A percentile compares a stretch with the other conserved stretches of the same genome.
phyloP scores from a whole-genome alignment of 2,113 vertebrate species.

The Picathartes gymnocephalus region DNA sequence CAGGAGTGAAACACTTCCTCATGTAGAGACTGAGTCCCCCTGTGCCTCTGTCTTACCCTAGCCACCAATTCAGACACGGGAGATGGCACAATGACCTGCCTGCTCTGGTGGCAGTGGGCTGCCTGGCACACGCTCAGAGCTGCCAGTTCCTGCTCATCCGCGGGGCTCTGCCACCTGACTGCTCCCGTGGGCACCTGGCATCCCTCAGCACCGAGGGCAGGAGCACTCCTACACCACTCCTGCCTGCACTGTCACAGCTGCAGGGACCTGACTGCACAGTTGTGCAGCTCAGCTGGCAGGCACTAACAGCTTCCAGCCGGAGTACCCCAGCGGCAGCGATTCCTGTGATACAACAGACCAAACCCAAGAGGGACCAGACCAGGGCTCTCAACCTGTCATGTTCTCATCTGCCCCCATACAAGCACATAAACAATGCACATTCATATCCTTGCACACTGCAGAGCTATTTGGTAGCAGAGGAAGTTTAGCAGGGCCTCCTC shows the following conservation, averaged over 20 bases:
- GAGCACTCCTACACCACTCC: not conserved
- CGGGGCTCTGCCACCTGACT: not conserved
- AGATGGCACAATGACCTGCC: not conserved
- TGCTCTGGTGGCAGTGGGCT: not conserved
- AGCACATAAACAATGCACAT: not conserved
- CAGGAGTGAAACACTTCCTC: not conserved
- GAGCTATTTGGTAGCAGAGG: not conserved
- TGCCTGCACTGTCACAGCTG: not conserved
- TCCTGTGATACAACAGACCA: not conserved
- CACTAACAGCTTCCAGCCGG: not conserved
- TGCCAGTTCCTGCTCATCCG: fast-evolving
- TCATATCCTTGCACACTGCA: not conserved
- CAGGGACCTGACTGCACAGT: not conserved
- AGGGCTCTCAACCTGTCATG: not conserved
- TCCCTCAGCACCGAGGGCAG: not conserved
- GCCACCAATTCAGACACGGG: not conserved
- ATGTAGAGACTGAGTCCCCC: not conserved
- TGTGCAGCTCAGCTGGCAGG: not conserved
- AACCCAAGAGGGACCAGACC: not conserved
- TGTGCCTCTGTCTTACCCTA: not conserved
- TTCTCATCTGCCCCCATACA: not conserved
- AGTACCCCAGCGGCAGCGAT: fast-evolving
- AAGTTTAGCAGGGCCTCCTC: not conserved
- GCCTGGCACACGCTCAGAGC: not conserved
- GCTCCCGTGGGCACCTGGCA: fast-evolving